A percentile compares a stretch with the other conserved stretches of the same genome.
Conservation (phyloP, 2,797 vertebrate species). For the Pelobates cultripes region DNA sequence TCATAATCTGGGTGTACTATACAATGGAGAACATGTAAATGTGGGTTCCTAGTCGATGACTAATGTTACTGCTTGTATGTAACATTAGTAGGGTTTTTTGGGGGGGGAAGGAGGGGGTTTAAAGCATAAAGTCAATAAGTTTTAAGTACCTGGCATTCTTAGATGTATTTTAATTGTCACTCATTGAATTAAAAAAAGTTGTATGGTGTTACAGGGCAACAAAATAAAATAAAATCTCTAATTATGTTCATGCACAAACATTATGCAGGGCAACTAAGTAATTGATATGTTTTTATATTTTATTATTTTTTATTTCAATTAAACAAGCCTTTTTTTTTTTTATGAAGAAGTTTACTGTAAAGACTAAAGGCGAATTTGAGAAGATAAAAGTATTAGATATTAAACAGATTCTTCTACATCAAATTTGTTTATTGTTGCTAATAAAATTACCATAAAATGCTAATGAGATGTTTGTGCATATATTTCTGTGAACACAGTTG, state of each 20-base stretch:
- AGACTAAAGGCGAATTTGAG: conserved; percentile 28
- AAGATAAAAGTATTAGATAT: conserved; percentile 47
- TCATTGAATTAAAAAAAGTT: too few relatives aligned
- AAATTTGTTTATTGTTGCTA: conserved; percentile 55
- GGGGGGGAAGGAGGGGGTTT: too few relatives aligned
- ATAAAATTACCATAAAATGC: conserved; percentile 54
- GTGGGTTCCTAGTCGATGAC: too few relatives aligned
- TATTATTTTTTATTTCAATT: background rate
- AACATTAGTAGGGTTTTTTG: too few relatives aligned
- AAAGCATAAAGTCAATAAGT: too few relatives aligned
- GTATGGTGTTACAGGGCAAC: too few relatives aligned
- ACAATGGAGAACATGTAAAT: too few relatives aligned
- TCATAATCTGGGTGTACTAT: too few relatives aligned
- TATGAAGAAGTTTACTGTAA: conserved; percentile 46
- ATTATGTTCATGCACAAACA: conserved; percentile 20
- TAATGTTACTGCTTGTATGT: too few relatives aligned
- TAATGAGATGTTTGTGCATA: conserved; percentile 48
- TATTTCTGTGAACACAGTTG: conserved; percentile 51
- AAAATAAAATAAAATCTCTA: background rate
- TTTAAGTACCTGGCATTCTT: too few relatives aligned
- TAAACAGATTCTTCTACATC: conserved; percentile 43
- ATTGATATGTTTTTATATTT: conserved; percentile 19
- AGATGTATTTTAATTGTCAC: too few relatives aligned
- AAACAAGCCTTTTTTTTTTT: conserved; percentile 42
- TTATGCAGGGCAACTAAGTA: conserved; percentile 21